Conservation (phyloP, 1,140 invertebrate species). For the Amyelois transitella region DNA sequence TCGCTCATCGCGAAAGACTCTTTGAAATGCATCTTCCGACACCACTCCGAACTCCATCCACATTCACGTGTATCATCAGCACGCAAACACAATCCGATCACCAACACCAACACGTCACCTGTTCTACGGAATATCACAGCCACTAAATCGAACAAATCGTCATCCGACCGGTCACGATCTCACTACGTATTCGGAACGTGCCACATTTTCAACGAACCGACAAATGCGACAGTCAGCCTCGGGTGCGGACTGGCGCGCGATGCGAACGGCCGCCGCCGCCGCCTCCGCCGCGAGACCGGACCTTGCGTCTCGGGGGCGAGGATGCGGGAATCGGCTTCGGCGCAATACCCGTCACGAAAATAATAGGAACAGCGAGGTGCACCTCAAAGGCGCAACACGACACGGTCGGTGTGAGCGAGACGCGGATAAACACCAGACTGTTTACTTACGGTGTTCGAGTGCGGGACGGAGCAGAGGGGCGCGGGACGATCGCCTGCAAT, state of each 20-base stretch:
- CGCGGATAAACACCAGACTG: slow-evolving; percentile 74
- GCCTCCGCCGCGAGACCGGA: slow-evolving; percentile 68
- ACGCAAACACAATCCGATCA: slow-evolving; percentile 58
- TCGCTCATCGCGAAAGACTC: slow-evolving; percentile 72
- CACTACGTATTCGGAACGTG: slow-evolving; percentile 25
- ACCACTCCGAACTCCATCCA: slow-evolving; percentile 59
- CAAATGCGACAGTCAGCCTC: slow-evolving; percentile 59
- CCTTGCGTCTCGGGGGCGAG: slow-evolving; percentile 70
- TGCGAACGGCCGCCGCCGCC: slow-evolving; percentile 63
- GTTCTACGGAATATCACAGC: slow-evolving; percentile 27
- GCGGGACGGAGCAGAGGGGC: slow-evolving; percentile 49
- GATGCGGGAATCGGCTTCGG: slow-evolving; percentile 74
- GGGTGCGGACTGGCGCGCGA: slow-evolving; percentile 63
- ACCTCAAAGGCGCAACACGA: slow-evolving; percentile 70
- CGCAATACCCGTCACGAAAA: slow-evolving; percentile 74
- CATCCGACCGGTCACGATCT: slow-evolving; percentile 33
- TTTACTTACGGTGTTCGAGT: slow-evolving; percentile 72
- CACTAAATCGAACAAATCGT: slow-evolving; percentile 15
- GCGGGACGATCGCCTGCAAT: slow-evolving; percentile 66
- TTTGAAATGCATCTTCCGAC: slow-evolving; percentile 73
- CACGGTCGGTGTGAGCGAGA: slow-evolving; percentile 72
- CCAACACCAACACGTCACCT: slow-evolving; percentile 54
- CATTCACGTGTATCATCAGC: slow-evolving; percentile 67
- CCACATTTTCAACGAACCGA: slow-evolving; percentile 45
- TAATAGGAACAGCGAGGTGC: slow-evolving; percentile 73